Conservation (phyloP, 2,888 invertebrate species). For the Baronia brevicornis region DNA sequence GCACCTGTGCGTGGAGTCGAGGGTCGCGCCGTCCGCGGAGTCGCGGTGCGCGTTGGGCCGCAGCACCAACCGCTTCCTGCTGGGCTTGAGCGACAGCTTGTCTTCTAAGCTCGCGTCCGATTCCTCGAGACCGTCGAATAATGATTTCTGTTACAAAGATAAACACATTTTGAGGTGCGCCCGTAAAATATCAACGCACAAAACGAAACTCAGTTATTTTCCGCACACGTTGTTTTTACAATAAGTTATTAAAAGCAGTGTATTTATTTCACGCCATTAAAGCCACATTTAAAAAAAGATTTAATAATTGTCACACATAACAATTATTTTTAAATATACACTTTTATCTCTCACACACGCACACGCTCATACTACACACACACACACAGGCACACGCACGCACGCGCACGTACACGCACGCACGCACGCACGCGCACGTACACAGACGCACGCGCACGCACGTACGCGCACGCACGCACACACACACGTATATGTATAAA, state of each 20-base stretch:
- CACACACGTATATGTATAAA: too few relatives aligned
- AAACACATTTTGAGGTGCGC: slow-evolving; percentile 3
- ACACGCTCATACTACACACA: neutral
- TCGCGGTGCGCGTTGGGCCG: slow-evolving; percentile 57
- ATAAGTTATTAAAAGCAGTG: too few relatives aligned
- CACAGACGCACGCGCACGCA: slow-evolving; percentile 1
- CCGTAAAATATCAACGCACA: too few relatives aligned
- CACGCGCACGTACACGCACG: neutral
- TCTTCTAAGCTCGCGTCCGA: slow-evolving; percentile 80
- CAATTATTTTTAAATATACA: too few relatives aligned
- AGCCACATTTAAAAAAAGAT: too few relatives aligned
- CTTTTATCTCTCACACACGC: neutral
- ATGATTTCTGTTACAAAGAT: slow-evolving; percentile 74
- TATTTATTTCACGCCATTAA: too few relatives aligned
- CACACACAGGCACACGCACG: neutral
- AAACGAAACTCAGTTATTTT: too few relatives aligned
- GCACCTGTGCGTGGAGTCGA: too few relatives aligned
- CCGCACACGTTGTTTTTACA: too few relatives aligned
- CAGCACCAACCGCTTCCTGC: slow-evolving; percentile 84
- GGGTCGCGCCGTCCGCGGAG: too few relatives aligned
- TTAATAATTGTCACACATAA: too few relatives aligned
- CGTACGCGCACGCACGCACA: slow-evolving; percentile 1
- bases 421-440: neutral
- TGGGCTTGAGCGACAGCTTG: slow-evolving; percentile 74
- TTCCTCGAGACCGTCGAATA: slow-evolving; percentile 92